Evolutionary conservation across 2,113 vertebrate genomes (phyloP), one percentile per base, ranked within the genome.

Genomic region (Rhodinocichla rosea): DNA sequence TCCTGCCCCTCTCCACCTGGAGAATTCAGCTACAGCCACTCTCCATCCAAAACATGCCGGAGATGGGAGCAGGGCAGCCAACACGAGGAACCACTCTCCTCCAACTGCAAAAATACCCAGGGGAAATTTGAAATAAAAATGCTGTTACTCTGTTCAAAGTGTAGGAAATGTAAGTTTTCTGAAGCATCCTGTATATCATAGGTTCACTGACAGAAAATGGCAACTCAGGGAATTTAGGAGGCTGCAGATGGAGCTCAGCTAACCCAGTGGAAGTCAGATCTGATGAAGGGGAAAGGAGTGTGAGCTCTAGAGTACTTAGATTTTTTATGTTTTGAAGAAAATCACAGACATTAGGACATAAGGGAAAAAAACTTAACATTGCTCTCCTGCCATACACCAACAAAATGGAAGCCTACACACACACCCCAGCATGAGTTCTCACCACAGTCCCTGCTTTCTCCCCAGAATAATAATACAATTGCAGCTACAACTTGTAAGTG

Each of bases 21-120:
- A 74, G 39, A 57, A 24, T 11, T 45, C 39, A 6, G 37, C 17
- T 27, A 32, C 22, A 24, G 18, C 4, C 9, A 52, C 6, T 17
- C 30, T 47, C 59, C 86, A 35, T 6, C 23, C 2, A 0, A 56
- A 45, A 52, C 33, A 12, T 0, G 0, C 20, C 21, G 33, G 56
- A 42, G 26, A 32, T 22, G 28, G 35, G 15, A 91, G 49, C 33
- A 23, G 26, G 32, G 17, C 30, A 53, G 39, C 17, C 28, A 30
- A 49, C 0, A 1, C 0, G 0, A 59, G 26, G 35, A 79, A 59
- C 30, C 18, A 10, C 8, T 23, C 21, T 53, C 37, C 32, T 79
- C 47, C n/a, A 30, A 33, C 12, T 24, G 14, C 28, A 52, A 62
- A 75, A 82, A 39, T 4, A 67, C 18, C 49, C 16, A 37, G 8